A percentile compares a stretch with the other conserved stretches of the same genome.
phyloP scores from a whole-genome alignment of 2,113 vertebrate species.

The Oophaga pumilio region DNA sequence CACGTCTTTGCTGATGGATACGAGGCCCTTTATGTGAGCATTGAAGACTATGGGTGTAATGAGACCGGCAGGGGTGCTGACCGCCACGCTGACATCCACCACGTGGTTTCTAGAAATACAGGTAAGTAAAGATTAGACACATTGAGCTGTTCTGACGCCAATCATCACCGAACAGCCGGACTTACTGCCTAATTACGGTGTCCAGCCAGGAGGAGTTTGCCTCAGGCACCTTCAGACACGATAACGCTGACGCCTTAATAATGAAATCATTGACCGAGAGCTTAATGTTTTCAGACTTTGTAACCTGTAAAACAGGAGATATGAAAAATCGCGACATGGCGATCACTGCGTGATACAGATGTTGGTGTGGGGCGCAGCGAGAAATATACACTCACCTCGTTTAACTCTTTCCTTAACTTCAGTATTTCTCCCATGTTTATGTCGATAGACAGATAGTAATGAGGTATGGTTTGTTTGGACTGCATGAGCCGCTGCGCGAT shows the following conservation, averaged over 20 bases:
- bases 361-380: neutral
- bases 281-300: constrained; percentile 85
- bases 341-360: neutral
- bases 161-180: constrained; percentile 50
- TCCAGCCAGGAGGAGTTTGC: constrained; percentile 98
- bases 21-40: constrained; percentile 91
- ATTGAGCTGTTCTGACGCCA: neutral
- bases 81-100: constrained; percentile 91
- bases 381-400: constrained; percentile 74
- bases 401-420: constrained; percentile 90
- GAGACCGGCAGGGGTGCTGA: constrained; percentile 90
- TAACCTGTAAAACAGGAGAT: constrained; percentile 74
- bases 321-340: neutral
- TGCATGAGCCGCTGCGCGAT: constrained; percentile 96
- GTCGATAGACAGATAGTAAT: constrained; percentile 97
- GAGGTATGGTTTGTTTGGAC: constrained; percentile 98
- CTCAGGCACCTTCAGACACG: constrained; percentile 96
- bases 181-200: constrained; percentile 96
- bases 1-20: constrained; percentile 85
- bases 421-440: constrained; percentile 92
- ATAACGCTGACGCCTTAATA: constrained; percentile 94
- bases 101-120: constrained; percentile 87
- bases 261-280: constrained; percentile 97
- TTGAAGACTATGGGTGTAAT: constrained; percentile 98
- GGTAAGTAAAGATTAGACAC: neutral